Conservation (phyloP, 2,888 invertebrate genomes). For the Pheosia gnoma region DNA sequence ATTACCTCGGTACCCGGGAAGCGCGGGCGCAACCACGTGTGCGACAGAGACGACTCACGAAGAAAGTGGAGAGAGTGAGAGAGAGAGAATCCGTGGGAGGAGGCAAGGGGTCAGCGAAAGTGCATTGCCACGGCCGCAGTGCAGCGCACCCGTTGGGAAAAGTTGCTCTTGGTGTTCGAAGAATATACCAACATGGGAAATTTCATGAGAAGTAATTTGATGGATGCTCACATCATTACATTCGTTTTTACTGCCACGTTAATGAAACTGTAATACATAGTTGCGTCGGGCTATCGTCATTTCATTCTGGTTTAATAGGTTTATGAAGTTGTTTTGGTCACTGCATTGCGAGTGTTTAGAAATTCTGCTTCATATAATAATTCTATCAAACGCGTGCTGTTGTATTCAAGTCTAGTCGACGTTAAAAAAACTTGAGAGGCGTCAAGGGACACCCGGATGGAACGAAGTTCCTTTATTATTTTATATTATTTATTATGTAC, state of each 20-base stretch:
- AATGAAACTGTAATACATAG: background rate
- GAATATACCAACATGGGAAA: slow-evolving; percentile 67
- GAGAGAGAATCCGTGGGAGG: slow-evolving; percentile 74
- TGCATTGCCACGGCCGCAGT: slow-evolving; percentile 81
- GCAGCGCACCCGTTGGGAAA: slow-evolving; percentile 78
- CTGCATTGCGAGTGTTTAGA: too few relatives aligned
- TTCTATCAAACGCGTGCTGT: too few relatives aligned
- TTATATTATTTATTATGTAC: too few relatives aligned
- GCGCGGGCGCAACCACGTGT: slow-evolving; percentile 74
- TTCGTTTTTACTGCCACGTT: slow-evolving; percentile 15
- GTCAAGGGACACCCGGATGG: too few relatives aligned
- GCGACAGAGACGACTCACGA: slow-evolving; percentile 60
- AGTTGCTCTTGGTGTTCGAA: slow-evolving; percentile 65
- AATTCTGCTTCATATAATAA: too few relatives aligned
- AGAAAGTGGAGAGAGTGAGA: slow-evolving; percentile 66
- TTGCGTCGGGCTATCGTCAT: background rate
- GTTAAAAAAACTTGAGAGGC: too few relatives aligned
- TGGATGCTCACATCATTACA: slow-evolving; percentile 30
- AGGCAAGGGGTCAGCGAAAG: slow-evolving; percentile 83
- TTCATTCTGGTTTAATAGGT: too few relatives aligned
- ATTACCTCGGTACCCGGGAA: slow-evolving; percentile 76
- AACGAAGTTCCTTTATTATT: too few relatives aligned
- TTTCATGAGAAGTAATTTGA: slow-evolving; percentile 53
- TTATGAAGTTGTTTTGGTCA: too few relatives aligned
- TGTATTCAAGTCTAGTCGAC: too few relatives aligned